Conservation (phyloP, 2,113 vertebrate species). For the Bubo blakistoni region DNA sequence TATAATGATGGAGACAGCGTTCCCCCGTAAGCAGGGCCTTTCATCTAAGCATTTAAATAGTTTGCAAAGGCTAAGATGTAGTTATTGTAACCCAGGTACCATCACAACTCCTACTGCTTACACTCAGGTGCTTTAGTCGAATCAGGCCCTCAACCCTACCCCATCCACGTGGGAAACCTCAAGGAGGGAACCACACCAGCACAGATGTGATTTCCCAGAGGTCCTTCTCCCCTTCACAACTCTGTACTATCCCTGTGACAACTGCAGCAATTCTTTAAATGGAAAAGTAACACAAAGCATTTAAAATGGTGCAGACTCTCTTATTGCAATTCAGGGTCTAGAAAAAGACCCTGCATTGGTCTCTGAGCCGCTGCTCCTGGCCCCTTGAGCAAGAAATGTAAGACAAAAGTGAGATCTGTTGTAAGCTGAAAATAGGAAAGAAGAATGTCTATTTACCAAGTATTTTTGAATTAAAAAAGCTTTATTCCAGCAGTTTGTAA, state of each 20-base stretch:
- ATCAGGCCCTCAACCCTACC: not conserved
- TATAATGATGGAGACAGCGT: not conserved
- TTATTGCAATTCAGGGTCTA: not conserved
- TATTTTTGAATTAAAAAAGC: not conserved
- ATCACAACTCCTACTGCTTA: not conserved
- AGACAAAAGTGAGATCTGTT: not conserved
- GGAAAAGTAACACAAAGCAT: not conserved
- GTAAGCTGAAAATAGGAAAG: not conserved
- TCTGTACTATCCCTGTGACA: fast-evolving
- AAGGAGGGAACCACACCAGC: not conserved
- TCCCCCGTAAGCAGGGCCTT: not conserved
- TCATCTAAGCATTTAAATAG: not conserved
- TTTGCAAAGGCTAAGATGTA: not conserved
- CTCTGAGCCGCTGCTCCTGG: not conserved
- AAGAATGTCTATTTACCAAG: not conserved
- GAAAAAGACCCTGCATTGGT: not conserved
- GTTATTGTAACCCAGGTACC: not conserved
- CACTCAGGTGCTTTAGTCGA: fast-evolving
- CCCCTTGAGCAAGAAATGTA: not conserved
- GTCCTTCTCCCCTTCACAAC: not conserved
- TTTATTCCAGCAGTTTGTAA: not conserved
- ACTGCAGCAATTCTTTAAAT: not conserved
- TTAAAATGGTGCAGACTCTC: not conserved
- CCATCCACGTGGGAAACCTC: not conserved
- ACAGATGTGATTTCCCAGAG: not conserved